phyloP scores from a whole-genome alignment of 2,113 vertebrate genomes.

The Chinchilla lanigera region DNA sequence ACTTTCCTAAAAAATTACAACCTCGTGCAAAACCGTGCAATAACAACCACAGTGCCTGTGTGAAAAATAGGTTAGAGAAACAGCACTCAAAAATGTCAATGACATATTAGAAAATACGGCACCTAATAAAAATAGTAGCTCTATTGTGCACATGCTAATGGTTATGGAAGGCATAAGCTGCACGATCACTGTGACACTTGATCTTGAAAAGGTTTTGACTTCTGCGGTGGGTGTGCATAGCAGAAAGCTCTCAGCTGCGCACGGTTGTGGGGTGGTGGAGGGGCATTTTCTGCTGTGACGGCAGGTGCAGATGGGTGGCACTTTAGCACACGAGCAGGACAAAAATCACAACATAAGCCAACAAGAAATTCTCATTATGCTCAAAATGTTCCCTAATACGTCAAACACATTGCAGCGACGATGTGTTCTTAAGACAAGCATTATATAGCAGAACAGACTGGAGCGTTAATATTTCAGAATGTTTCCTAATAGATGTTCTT shows the following conservation, averaged over 20 bases:
- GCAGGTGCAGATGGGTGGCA: no score
- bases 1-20: not conserved
- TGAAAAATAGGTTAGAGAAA: not conserved
- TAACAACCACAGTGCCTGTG: not conserved
- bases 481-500: not conserved
- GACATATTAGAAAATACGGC: not conserved
- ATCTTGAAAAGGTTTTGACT: not conserved
- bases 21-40: not conserved
- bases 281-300: not conserved
- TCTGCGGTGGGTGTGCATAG: no score
- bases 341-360: not conserved
- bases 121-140: not conserved
- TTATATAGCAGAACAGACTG: not conserved
- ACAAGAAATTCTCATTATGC: not conserved
- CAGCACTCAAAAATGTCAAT: not conserved
- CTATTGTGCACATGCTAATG: not conserved
- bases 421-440: not conserved
- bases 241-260: not conserved
- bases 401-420: not conserved
- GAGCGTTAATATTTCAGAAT: not conserved
- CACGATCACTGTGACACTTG: not conserved
- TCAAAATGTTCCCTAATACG: not conserved
- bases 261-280: no score
- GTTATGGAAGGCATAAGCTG: not conserved
- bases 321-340: accelerated